phyloP scores from a whole-genome alignment of 1,140 invertebrate genomes.

The Dinoponera quadriceps region DNA sequence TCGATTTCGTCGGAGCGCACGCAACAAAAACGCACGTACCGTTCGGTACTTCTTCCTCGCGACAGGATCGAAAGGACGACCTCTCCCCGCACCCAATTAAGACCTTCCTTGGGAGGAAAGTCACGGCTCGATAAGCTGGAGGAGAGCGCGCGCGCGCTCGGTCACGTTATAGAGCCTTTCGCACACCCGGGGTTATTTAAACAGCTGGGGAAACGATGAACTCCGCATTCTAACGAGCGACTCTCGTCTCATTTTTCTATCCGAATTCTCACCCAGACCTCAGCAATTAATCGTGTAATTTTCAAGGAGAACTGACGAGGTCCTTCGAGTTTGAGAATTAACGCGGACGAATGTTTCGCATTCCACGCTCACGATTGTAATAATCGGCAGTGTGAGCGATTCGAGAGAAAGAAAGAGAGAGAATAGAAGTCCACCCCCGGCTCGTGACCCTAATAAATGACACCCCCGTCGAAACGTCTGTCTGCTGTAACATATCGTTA shows the following conservation, averaged over 20 bases:
- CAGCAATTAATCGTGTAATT: not conserved
- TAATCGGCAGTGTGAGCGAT: not conserved
- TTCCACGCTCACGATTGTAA: not conserved
- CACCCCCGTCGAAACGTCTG: constrained; percentile 27
- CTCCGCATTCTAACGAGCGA: not conserved
- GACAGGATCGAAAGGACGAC: not conserved
- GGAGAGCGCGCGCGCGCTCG: constrained; percentile 14
- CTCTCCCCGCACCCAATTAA: constrained; percentile 8
- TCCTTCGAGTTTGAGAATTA: not conserved
- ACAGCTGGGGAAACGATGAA: not conserved
- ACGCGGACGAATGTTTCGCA: too few species aligned
- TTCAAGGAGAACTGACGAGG: not conserved
- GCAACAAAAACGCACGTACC: constrained; percentile 47
- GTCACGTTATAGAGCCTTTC: not conserved
- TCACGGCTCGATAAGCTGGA: constrained; percentile 35
- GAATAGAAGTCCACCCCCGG: not conserved
- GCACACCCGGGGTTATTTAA: not conserved
- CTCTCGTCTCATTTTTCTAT: not conserved
- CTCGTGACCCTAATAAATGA: constrained; percentile 34
- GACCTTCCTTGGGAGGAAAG: not conserved
- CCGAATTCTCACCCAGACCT: not conserved
- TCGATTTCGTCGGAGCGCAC: constrained; percentile 53
- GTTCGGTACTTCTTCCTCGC: constrained; percentile 2
- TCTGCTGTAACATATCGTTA: constrained; percentile 11
- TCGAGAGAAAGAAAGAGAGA: not conserved